Conservation (phyloP, 2,113 vertebrate genomes). For the Phylloscopus whistleri region DNA sequence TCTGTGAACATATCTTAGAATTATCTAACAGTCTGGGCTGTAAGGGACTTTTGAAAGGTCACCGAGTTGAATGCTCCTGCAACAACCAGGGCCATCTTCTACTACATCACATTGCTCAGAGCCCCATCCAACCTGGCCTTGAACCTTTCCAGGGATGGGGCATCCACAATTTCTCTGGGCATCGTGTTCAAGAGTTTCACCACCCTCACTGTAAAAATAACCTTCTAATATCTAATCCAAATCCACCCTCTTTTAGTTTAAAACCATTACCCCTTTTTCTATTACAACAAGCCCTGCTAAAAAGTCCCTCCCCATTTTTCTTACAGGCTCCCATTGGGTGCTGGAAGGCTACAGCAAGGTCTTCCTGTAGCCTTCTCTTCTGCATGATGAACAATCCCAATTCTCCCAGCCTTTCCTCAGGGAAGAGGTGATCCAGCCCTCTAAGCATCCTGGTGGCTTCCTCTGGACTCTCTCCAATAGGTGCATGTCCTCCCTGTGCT, state of each 20-base stretch:
- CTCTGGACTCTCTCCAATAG: neutral
- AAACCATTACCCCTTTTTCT: neutral
- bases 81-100: neutral
- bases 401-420: neutral
- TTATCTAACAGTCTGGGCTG: neutral
- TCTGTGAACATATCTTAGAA: neutral
- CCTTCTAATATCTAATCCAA: neutral
- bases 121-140: neutral
- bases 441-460: neutral
- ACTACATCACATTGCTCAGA: neutral
- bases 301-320: neutral
- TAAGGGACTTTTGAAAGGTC: neutral
- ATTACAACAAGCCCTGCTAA: neutral
- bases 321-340: neutral
- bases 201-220: neutral
- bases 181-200: neutral
- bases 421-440: neutral
- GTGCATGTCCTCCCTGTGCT: neutral
- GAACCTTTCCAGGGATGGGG: neutral
- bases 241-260: neutral
- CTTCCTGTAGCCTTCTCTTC: accelerated
- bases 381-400: neutral
- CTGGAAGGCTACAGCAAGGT: neutral
- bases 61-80: accelerated
- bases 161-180: neutral